These are phyloP conservation scores for Agriopis marginaria DNA, from an alignment of 2,888 invertebrate species.

Conservation along the genomic window DNA sequence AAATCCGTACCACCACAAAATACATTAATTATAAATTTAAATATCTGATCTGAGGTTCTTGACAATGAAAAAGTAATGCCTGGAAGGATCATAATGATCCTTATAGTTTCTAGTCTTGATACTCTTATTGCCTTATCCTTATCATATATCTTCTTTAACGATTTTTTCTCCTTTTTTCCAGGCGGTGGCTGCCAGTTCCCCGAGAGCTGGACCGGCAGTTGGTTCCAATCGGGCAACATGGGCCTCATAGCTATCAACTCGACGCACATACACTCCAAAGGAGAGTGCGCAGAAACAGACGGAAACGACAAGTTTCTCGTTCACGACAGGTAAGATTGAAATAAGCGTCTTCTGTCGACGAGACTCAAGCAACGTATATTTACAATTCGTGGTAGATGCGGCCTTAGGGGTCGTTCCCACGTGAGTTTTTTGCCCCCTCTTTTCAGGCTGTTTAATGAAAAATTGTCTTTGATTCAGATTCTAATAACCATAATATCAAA, in stretches of 20 bases:
- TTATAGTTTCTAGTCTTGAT: neutral
- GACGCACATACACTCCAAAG: constrained; percentile 89
- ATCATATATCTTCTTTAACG: neutral
- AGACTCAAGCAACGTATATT: neutral
- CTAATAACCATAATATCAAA: too few relatives aligned
- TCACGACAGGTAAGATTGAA: constrained; percentile 84
- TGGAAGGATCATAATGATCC: neutral
- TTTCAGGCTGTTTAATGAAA: too few relatives aligned
- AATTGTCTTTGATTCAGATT: too few relatives aligned
- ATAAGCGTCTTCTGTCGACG: constrained; percentile 4
- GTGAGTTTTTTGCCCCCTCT: too few relatives aligned
- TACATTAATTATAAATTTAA: too few relatives aligned
- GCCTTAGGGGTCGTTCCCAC: neutral
- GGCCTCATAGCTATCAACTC: constrained; percentile 87
- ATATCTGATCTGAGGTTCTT: too few relatives aligned
- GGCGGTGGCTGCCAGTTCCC: constrained; percentile 90
- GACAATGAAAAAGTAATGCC: too few relatives aligned
- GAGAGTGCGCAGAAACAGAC: constrained; percentile 88
- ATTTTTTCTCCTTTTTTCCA: constrained; percentile 57
- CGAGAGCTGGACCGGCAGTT: constrained; percentile 89
- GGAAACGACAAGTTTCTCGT: constrained; percentile 88
- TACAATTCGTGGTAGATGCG: too few relatives aligned
- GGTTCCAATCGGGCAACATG: constrained; percentile 90
- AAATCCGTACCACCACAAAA: too few relatives aligned
- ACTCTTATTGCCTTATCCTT: too few relatives aligned